Conservation (phyloP, 2,113 vertebrate species). For the Ovibos moschatus region DNA sequence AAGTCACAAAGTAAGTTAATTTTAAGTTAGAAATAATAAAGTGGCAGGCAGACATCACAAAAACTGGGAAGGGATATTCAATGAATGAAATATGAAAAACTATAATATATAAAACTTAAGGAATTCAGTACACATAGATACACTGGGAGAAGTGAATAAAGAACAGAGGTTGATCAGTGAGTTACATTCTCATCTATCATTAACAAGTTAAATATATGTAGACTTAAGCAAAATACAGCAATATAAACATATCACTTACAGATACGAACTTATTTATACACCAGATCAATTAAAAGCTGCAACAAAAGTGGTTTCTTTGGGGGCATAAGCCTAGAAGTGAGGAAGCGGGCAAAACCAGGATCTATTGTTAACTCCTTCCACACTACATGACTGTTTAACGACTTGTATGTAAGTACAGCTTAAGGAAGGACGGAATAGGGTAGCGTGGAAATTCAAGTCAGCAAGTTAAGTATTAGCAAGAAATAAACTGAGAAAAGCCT, state of each 20-base stretch:
- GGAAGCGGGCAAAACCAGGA: not conserved
- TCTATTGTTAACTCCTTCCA: not conserved
- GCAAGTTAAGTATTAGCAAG: conserved; percentile 25
- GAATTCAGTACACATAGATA: not conserved
- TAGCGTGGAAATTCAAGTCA: not conserved
- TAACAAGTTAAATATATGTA: conserved; percentile 42
- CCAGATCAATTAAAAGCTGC: not conserved
- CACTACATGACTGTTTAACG: not conserved
- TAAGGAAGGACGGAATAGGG: not conserved
- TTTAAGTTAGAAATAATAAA: conserved; percentile 3
- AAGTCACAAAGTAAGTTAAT: conserved; percentile 26
- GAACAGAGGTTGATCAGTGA: not conserved
- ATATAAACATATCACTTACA: conserved; percentile 35
- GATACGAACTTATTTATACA: not conserved
- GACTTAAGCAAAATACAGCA: conserved; percentile 6
- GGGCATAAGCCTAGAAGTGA: not conserved
- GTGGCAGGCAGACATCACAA: not conserved
- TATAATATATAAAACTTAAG: not conserved
- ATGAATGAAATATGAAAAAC: conserved; percentile 27
- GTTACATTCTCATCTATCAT: not conserved
- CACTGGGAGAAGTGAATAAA: not conserved
- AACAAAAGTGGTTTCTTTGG: conserved; percentile 29
- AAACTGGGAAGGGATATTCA: not conserved
- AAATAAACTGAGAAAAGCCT: conserved; percentile 50
- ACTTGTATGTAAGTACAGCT: not conserved